Evolutionary conservation across 1,140 invertebrate genomes (phyloP).

Genomic region (Andrena cerasifolii): DNA sequence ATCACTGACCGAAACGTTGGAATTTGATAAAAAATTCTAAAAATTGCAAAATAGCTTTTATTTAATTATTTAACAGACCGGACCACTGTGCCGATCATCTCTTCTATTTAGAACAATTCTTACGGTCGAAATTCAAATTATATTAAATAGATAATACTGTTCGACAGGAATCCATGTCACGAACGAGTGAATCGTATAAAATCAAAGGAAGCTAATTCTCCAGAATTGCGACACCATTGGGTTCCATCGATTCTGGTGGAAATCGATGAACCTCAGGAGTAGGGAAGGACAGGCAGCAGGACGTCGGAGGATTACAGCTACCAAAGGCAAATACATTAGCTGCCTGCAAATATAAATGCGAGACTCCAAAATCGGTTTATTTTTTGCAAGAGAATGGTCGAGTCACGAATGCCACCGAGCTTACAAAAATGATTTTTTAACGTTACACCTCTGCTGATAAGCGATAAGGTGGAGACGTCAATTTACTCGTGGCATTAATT

Average conservation of each 20-base stretch:
- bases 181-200: conserved; percentile 24
- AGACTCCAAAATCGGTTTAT: not conserved
- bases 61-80: too few species aligned
- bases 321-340: conserved; percentile 10
- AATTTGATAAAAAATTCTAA: too few species aligned
- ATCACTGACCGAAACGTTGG: too few species aligned
- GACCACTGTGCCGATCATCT: too few species aligned
- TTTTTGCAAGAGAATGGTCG: not conserved
- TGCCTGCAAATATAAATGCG: conserved; percentile 17
- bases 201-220: conserved; percentile 61
- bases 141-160: too few species aligned
- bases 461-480: not conserved
- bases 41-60: too few species aligned
- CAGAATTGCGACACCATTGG: conserved; percentile 68
- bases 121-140: too few species aligned
- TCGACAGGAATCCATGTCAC: not conserved
- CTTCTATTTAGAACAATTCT: too few species aligned
- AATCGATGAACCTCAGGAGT: conserved; percentile 59
- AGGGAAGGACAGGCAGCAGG: conserved; percentile 47
- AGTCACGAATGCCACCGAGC: not conserved
- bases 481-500: too few species aligned
- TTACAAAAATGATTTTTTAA: not conserved
- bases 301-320: conserved; percentile 10
- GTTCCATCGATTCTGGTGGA: conserved; percentile 61
- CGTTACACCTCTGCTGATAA: not conserved